Conservation (phyloP, 2,113 vertebrate genomes). For the Scophthalmus maximus region DNA sequence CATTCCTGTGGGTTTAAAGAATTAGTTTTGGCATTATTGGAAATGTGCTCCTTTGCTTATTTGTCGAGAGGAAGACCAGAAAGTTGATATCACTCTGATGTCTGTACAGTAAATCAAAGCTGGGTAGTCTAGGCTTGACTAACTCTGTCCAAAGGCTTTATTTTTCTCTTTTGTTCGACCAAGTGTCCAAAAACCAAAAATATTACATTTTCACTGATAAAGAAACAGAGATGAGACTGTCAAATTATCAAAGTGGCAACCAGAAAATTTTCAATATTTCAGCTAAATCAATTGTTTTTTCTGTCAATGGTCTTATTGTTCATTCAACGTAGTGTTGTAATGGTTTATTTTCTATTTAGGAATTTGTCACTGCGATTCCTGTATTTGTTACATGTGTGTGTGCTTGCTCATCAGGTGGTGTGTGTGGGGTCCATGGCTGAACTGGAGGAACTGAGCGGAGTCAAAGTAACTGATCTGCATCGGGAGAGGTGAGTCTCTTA, state of each 20-base stretch:
- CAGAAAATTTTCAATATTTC: background rate
- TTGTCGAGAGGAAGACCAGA: background rate
- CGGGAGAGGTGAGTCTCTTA: slow-evolving; percentile 90
- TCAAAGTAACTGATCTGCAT: slow-evolving; percentile 92
- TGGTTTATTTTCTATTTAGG: background rate
- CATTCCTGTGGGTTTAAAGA: no score
- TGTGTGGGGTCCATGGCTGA: slow-evolving; percentile 93
- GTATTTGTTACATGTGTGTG: background rate
- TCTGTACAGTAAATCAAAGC: background rate
- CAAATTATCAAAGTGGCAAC: background rate
- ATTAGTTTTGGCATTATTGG: no score
- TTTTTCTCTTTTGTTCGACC: background rate
- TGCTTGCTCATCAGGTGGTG: slow-evolving; percentile 85
- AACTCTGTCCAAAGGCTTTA: background rate
- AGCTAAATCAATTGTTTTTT: no score
- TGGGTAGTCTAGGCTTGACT: no score
- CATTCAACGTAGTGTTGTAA: background rate
- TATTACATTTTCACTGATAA: no score
- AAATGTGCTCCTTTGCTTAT: no score
- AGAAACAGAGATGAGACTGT: no score
- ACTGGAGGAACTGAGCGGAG: slow-evolving; percentile 90
- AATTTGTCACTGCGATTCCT: background rate
- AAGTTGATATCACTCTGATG: background rate
- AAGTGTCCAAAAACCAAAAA: no score
- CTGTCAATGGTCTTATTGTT: no score